Conservation (phyloP, 2,888 invertebrate species). For the Diarsia rubi region DNA sequence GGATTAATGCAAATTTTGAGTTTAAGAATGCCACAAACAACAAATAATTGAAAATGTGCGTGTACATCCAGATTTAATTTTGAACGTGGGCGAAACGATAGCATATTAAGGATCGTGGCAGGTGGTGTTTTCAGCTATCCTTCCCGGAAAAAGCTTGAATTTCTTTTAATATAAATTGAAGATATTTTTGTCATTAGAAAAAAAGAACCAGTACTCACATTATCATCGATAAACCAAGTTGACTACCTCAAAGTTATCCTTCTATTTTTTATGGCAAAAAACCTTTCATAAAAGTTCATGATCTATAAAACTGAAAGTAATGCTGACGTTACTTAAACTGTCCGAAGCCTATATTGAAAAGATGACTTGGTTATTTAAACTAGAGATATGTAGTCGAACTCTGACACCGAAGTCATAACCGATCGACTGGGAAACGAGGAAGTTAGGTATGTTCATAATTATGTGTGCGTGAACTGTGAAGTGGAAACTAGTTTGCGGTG, state of each 20-base stretch:
- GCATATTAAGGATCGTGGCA: too few species aligned
- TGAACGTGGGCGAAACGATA: too few species aligned
- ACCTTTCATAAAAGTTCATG: slow-evolving; percentile 16
- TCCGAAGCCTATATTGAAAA: slow-evolving; percentile 38
- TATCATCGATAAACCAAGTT: neutral
- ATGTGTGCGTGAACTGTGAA: slow-evolving; percentile 17
- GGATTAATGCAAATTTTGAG: neutral
- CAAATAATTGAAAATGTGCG: too few species aligned
- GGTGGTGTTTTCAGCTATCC: too few species aligned
- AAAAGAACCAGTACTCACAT: neutral
- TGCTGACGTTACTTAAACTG: slow-evolving; percentile 19
- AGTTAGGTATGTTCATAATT: slow-evolving; percentile 21
- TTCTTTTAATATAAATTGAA: too few species aligned
- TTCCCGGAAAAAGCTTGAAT: too few species aligned
- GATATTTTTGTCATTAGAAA: too few species aligned
- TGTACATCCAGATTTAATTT: too few species aligned
- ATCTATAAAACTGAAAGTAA: slow-evolving; percentile 28
- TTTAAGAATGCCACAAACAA: too few species aligned
- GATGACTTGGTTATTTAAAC: slow-evolving; percentile 47
- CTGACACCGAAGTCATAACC: slow-evolving; percentile 27
- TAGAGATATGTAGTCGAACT: slow-evolving; percentile 38
- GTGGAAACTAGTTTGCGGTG: neutral
- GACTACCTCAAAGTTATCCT: neutral
- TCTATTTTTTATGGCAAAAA: neutral
- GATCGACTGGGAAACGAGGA: slow-evolving; percentile 26